phyloP scores from a whole-genome alignment of 2,797 vertebrate genomes.

The Falco biarmicus region DNA sequence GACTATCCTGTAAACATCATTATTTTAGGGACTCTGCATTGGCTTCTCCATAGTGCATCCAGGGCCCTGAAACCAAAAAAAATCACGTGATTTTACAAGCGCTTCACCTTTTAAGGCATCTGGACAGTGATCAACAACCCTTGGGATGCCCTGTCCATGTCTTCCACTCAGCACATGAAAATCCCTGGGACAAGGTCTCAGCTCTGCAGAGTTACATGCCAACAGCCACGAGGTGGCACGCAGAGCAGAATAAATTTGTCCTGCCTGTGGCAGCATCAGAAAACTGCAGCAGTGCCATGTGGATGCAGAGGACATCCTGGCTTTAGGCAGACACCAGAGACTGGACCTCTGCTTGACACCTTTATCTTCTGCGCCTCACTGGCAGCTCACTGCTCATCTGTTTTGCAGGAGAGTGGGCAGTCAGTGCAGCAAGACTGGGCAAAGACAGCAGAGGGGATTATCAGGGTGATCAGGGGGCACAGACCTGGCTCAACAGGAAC shows the following conservation, averaged over 20 bases:
- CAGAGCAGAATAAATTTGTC: not conserved
- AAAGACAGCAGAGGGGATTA: not conserved
- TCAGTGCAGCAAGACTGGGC: not conserved
- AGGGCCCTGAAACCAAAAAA: not conserved
- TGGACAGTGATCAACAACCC: not conserved
- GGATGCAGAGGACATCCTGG: not conserved
- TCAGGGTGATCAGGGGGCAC: not conserved
- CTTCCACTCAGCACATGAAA: not conserved
- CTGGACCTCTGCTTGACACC: not conserved
- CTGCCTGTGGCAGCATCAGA: rapidly evolving
- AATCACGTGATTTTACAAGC: not conserved
- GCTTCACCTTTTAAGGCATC: not conserved
- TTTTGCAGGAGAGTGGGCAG: not conserved
- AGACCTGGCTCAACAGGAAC: not conserved
- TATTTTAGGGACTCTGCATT: not conserved
- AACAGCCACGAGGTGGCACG: not conserved
- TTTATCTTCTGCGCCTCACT: not conserved
- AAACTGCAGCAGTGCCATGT: not conserved
- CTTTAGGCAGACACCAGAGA: not conserved
- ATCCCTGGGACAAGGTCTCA: not conserved
- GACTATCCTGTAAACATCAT: not conserved
- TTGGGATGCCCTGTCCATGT: not conserved
- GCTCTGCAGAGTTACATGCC: not conserved
- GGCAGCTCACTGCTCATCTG: not conserved
- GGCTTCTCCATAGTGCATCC: not conserved